Percentiles rank a stretch among this genome's conserved stretches.
Evolutionary conservation across 2,113 vertebrate genomes (phyloP).

Genomic region (Spheniscus mendiculus): DNA sequence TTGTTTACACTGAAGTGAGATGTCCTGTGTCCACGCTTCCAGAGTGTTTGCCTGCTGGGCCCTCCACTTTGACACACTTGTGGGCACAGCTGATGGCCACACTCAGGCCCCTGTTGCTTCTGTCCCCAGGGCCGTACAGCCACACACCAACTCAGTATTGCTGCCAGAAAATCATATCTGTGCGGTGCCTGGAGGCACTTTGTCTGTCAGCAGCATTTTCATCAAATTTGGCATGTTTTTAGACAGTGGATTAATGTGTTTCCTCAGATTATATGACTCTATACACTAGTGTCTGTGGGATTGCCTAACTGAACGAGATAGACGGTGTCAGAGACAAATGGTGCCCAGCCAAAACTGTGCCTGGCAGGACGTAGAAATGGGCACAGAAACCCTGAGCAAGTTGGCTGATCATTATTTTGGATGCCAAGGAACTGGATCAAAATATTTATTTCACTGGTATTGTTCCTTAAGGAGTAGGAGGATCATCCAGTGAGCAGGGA

Average conservation of each 20-base stretch:
- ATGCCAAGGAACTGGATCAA: background rate
- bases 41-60: background rate
- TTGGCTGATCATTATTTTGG: background rate
- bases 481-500: background rate
- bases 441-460: background rate
- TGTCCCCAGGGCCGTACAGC: background rate
- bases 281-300: background rate
- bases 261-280: background rate
- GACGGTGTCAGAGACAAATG: background rate
- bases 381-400: background rate
- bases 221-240: background rate
- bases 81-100: constrained; percentile 12
- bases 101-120: background rate
- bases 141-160: background rate
- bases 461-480: background rate
- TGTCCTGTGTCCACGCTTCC: background rate
- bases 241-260: background rate
- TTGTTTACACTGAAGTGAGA: background rate
- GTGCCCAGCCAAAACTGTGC: background rate
- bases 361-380: background rate
- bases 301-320: background rate
- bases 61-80: constrained; percentile 31
- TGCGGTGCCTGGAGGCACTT: background rate
- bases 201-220: background rate
- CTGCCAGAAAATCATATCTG: background rate